Base-by-base conservation (phyloP, 2,797 vertebrate genomes). In the Pampus argenteus region DNA sequence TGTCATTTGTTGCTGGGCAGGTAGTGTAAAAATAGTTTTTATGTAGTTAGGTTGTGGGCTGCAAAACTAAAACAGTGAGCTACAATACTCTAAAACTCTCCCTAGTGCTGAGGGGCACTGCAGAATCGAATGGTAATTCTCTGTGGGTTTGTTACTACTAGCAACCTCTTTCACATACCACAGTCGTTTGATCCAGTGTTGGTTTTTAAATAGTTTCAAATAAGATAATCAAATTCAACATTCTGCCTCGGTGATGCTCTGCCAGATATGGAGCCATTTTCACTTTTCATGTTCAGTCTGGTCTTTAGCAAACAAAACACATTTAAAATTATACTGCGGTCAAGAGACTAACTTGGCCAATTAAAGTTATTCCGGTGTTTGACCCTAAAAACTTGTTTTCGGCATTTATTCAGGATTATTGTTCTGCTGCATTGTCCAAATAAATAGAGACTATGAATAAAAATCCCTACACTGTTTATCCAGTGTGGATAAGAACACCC, bases 401-500 rank as follows among this genome's bases (percentile, higher is more conserved):
- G 26, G n/a, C 20, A 28, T 50, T 67, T 40, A 29, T 40, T 38
- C 28, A 45, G 20, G 17, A 31, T 15, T 15, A 15, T 51, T 57
- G 9, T 25, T 47, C 9, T 29, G n/a, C 28, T 51, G 38, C 3
- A 1, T 40, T 52, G 22, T 47, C 29, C 25, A 10, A 6, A 42
- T n/a, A 25, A 57, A 49, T 36, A 15, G 1, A 57, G 18, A 5
- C 14, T 0, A 29, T 48, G 45, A 22, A 31, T 65, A 36, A 22
- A 55, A 56, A 23, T 29, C 2, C 47, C 36, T 34, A 18, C 31
- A 40, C 44, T 22, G 31, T 40, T 72, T 8, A 8, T 58, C 40
- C 26, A 65, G 28, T 48, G 34, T 54, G 25, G 25, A 76, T 62
- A 40, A 55, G 45, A 71, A 29, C 25, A 28, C 22, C 26, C 25